Evolutionary conservation across 2,113 vertebrate species (phyloP).

Genomic region (Pteruthius melanotis): DNA sequence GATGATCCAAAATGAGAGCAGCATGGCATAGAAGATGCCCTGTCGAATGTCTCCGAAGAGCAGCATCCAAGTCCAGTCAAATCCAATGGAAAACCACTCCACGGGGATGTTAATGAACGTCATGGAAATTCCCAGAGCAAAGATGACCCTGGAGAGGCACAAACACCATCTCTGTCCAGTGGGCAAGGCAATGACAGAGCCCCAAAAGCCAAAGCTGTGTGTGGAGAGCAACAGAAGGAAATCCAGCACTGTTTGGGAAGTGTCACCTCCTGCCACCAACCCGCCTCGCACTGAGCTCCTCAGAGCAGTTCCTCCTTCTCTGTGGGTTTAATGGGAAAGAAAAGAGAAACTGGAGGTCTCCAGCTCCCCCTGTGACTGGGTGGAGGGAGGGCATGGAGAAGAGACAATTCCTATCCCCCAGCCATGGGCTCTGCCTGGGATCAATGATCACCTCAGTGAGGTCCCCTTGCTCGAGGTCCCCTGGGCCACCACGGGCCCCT

Average conservation of each 20-base stretch:
- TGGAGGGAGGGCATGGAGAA: background rate
- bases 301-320: background rate
- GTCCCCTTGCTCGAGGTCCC: background rate
- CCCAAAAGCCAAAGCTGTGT: background rate
- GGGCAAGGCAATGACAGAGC: background rate
- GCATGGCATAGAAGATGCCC: constrained; percentile 97
- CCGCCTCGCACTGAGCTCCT: background rate
- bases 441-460: accelerated
- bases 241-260: background rate
- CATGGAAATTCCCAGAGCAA: constrained; percentile 97
- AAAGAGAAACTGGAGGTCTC: background rate
- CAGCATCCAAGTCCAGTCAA: constrained; percentile 99
- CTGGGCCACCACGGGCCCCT: accelerated
- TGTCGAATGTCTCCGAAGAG: constrained; percentile 95
- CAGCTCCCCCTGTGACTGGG: background rate
- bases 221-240: background rate
- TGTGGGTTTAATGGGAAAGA: background rate
- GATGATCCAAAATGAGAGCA: constrained; percentile 99
- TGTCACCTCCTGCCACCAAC: background rate
- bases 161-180: background rate
- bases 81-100: constrained; percentile 97
- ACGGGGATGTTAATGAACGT: constrained; percentile 97
- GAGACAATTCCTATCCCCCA: background rate
- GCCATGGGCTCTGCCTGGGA: background rate
- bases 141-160: constrained; percentile 84